phyloP scores from a whole-genome alignment of 2,797 vertebrate genomes.

The Peromyscus melanophrys region DNA sequence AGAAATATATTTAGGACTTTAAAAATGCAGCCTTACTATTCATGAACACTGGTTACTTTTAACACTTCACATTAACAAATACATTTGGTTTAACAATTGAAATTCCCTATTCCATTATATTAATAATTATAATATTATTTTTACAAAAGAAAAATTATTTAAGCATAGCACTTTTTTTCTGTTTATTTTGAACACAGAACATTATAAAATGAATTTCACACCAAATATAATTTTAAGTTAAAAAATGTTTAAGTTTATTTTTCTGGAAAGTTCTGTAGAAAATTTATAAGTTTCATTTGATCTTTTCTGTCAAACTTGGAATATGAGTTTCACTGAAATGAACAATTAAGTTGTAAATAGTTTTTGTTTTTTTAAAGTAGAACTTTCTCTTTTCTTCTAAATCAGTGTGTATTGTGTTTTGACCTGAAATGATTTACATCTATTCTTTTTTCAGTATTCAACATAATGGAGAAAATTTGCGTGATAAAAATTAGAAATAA shows the following conservation, averaged over 20 bases:
- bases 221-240: background rate
- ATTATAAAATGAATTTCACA: background rate
- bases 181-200: background rate
- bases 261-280: constrained; percentile 19
- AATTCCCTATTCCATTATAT: background rate
- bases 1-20: background rate
- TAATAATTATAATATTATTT: background rate
- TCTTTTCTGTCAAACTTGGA: background rate
- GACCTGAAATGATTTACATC: background rate
- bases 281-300: background rate
- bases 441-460: background rate
- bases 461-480: background rate
- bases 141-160: background rate
- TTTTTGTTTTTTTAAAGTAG: background rate
- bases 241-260: background rate
- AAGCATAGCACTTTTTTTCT: background rate
- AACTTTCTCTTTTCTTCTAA: background rate
- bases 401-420: background rate
- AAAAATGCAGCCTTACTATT: background rate
- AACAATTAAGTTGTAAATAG: background rate
- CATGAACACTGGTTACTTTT: background rate
- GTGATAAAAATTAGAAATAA: background rate
- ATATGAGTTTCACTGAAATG: constrained; percentile 14
- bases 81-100: constrained; percentile 16
- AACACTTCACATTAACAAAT: background rate